phyloP scores from a whole-genome alignment of 2,113 vertebrate genomes.

The Grallaria varia region DNA sequence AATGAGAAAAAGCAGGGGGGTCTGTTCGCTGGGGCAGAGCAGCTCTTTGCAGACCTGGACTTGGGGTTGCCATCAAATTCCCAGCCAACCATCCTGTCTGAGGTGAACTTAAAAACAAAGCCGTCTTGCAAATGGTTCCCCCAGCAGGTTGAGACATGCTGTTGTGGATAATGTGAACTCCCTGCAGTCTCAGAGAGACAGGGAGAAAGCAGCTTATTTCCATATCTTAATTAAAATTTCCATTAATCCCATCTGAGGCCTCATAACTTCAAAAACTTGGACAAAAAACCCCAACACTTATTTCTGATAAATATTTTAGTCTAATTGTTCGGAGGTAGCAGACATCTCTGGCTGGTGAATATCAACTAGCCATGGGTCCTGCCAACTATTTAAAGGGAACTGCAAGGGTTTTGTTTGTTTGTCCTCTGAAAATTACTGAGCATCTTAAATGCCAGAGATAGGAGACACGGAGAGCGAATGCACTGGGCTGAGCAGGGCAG shows the following conservation, averaged over 20 bases:
- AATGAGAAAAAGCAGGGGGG: not conserved
- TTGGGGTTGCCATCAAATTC: not conserved
- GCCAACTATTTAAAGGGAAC: not conserved
- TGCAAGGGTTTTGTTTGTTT: conserved; percentile 33
- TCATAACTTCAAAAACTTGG: conserved; percentile 69
- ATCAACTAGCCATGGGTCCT: conserved; percentile 22
- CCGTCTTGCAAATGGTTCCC: conserved; percentile 41
- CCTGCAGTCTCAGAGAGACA: conserved; percentile 49
- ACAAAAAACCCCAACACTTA: conserved; percentile 48
- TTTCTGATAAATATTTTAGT: conserved; percentile 72
- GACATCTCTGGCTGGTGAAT: conserved; percentile 61
- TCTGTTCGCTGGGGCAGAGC: accelerated
- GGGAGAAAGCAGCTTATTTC: conserved; percentile 72
- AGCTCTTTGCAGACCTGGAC: not conserved
- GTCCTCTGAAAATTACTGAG: conserved; percentile 31
- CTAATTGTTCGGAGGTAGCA: conserved; percentile 61
- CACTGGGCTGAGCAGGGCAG: not conserved
- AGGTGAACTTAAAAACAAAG: conserved; percentile 54
- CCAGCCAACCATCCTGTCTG: not conserved
- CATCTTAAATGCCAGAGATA: not conserved
- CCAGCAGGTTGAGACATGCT: conserved; percentile 50
- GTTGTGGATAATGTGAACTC: conserved; percentile 62
- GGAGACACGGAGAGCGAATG: not conserved
- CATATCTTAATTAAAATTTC: conserved; percentile 77
- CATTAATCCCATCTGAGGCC: conserved; percentile 74